phyloP scores from a whole-genome alignment of 2,113 vertebrate species.

The Protobothrops flavoviridis region DNA sequence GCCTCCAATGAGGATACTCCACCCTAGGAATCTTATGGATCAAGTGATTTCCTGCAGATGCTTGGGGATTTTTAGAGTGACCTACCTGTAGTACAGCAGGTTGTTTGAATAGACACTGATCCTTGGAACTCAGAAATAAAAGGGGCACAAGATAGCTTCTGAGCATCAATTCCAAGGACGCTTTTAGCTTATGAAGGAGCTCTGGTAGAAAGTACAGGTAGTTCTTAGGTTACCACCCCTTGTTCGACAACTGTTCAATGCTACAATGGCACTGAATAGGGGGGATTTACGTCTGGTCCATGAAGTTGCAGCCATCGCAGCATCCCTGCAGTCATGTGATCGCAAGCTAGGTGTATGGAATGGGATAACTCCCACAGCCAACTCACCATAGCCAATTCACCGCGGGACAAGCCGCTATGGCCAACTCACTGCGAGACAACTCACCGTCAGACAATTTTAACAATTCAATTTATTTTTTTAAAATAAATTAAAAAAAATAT shows the following conservation, averaged over 20 bases:
- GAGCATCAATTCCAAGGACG: not conserved
- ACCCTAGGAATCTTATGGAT: not conserved
- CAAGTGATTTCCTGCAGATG: not conserved
- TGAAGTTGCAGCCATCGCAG: not conserved
- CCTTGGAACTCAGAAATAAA: not conserved
- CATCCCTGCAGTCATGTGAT: not conserved
- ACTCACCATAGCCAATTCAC: too few relatives aligned
- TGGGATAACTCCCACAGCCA: too few relatives aligned
- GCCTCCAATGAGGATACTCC: not conserved
- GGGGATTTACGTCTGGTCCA: not conserved
- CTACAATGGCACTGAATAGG: not conserved
- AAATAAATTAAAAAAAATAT: too few relatives aligned
- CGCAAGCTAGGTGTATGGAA: not conserved
- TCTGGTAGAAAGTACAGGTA: not conserved
- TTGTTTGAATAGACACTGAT: not conserved
- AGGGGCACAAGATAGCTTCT: not conserved
- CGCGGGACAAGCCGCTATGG: too few relatives aligned
- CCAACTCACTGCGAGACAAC: too few relatives aligned
- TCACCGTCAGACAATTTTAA: too few relatives aligned
- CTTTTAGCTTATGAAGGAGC: not conserved
- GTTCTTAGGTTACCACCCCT: not conserved
- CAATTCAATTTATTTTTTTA: too few relatives aligned
- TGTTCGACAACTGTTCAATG: not conserved
- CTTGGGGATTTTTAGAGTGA: not conserved
- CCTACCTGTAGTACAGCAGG: not conserved